Conservation (phyloP, 2,888 invertebrate genomes). For the Strigamia transsilvanica region DNA sequence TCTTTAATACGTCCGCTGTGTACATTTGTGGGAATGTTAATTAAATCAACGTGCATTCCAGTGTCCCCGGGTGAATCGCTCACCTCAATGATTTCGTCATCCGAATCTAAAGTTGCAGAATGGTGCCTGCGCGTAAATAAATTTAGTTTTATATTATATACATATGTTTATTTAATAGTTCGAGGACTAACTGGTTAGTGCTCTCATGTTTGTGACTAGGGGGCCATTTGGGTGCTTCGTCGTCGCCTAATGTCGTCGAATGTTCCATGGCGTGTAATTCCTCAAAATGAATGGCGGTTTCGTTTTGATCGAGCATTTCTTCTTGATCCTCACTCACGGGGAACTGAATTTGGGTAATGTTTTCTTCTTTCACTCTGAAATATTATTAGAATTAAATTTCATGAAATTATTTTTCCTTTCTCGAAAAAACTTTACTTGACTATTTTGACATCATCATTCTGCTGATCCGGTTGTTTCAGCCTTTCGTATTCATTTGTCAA, state of each 20-base stretch:
- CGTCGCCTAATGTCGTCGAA: conserved; percentile 52
- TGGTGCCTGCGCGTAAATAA: conserved; percentile 20
- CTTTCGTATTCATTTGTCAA: conserved; percentile 61
- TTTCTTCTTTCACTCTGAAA: conserved; percentile 54
- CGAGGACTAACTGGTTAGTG: neutral
- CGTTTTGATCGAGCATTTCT: conserved; percentile 51
- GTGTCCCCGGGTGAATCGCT: conserved; percentile 54
- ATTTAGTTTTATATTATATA: neutral
- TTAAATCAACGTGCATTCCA: conserved; percentile 14
- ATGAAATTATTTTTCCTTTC: conserved; percentile 1
- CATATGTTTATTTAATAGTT: neutral
- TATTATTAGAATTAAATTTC: neutral
- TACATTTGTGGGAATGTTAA: conserved; percentile 10
- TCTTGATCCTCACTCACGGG: conserved; percentile 55
- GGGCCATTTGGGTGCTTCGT: conserved; percentile 53
- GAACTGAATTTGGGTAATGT: conserved; percentile 55
- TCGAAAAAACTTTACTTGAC: conserved; percentile 16
- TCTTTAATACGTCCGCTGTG: neutral
- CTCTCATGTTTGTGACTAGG: conserved; percentile 26
- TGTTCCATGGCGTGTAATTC: conserved; percentile 55
- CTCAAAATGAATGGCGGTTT: conserved; percentile 54
- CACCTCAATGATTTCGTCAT: conserved; percentile 56
- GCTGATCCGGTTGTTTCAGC: conserved; percentile 54
- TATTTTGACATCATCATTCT: conserved; percentile 16
- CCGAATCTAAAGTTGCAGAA: conserved; percentile 54